Base-by-base conservation (phyloP, 2,113 vertebrate species). In the Herpetotheres cachinnans region DNA sequence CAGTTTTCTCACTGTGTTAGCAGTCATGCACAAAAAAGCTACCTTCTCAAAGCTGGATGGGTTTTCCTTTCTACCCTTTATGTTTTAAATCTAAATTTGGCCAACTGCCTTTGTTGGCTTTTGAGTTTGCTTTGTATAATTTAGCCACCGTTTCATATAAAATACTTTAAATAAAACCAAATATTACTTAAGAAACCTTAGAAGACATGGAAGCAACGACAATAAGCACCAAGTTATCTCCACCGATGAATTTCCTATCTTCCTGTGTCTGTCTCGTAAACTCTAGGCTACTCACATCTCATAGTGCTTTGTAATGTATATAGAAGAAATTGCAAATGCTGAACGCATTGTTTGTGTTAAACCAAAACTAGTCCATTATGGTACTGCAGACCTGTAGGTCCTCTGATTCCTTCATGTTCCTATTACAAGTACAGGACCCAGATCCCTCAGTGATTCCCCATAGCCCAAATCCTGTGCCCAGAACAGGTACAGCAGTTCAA, bases 111-210 rank as follows among this genome's bases (percentile, higher is more conserved):
- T 69, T 55, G 24, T 14, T 44, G 27, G 40, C 20, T 70, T 91
- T 77, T 13, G 46, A 83, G 42, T 30, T 59, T 78, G 24, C 50
- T 70, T 82, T 79, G 38, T 67, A 29, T 72, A 50, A 76, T 85
- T 55, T 63, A 85, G n/a, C 18, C 13, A n/a, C 47, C 36, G 38
- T 54, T 93, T 82, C 26, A 82, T 26, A 59, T 47, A 74, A 89
- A 94, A 87, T 63, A 61, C 77, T 78, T 91, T 59, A 63, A 92
- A 74, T 79, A 55, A 66, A 91, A 87, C 9, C 30, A 94, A 97
- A 58, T 62, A 84, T 36, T 81, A 89, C 21, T 81, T 26, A 66
- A 78, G 65, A 80, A 95, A 83, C 6, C 9, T 83, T 72, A 89
- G 63, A 86, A 81, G 50, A 40, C 34, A 36, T 36, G 67, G 69